Evolutionary conservation across 2,888 invertebrate species (phyloP), one percentile per base, ranked within the genome.

Genomic region (Pyralis farinalis): DNA sequence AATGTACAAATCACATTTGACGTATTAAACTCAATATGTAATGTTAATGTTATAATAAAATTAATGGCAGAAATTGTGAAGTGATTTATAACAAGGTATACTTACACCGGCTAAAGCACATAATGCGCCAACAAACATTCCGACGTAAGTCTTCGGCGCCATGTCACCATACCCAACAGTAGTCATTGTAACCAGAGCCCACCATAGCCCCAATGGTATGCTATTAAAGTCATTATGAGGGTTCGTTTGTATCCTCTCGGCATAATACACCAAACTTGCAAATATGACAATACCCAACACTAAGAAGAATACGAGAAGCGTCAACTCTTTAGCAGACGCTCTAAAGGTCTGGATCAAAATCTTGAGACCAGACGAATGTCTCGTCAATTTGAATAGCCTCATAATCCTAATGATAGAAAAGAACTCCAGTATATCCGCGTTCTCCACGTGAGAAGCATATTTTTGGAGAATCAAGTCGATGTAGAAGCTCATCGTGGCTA

Each of bases 121-220:
- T 35, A 99, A 92, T 9, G 98, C 98, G 56, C 98, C 98, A 54
- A 98, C 98, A 77, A 98, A 97, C 98, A 98, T 98, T 54, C 98
- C 98, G 52, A 97, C 95, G 80, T 98, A 98, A 31, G 98, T 98
- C 85, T 98, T 98, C 47, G 98, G 98, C 58, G 96, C 97, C 98
- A 98, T 98, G 85, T 98, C 98, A 44, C 98, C 98, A 80, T 98
- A 99, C 32, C 98, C 98, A 44, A 98, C 98, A 0, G 97, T 98
- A 58, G 98, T 99, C 98, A 99, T 98, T 56, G 98, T 98, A 55
- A 98, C 98, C 85, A 98, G 92, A 33, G 98, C 98, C 98, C 98
- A 99, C 98, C 98, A 98, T 53, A 98, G 90, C 33, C 98, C 98
- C 64, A 98, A 91, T 33, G 98, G 98, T 91, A 99, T 99, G 85